A percentile compares a stretch with the other conserved stretches of the same genome.
phyloP scores from a whole-genome alignment of 2,797 vertebrate genomes.

The Chloroceryle amazona region DNA sequence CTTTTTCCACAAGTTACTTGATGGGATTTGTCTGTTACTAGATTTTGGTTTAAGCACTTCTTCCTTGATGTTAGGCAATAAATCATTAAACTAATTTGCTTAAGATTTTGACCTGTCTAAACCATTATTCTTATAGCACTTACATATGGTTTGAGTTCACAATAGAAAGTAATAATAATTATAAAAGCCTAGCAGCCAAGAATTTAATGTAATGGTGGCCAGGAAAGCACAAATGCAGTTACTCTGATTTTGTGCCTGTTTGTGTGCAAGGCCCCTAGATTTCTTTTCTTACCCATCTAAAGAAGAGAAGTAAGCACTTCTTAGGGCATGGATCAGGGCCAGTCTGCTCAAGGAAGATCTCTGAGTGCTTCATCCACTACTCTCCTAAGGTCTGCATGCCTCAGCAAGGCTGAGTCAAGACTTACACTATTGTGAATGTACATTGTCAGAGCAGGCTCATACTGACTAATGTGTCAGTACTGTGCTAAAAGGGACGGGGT shows the following conservation, averaged over 20 bases:
- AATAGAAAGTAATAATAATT: not conserved
- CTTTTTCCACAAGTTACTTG: not conserved
- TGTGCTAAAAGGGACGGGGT: not conserved
- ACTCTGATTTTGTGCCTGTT: not conserved
- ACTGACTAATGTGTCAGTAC: not conserved
- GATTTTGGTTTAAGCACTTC: not conserved
- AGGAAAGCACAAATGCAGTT: not conserved
- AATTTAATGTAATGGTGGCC: not conserved
- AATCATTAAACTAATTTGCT: not conserved
- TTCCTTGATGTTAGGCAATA: not conserved
- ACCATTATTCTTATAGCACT: not conserved
- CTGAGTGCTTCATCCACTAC: fast-evolving
- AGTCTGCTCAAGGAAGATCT: not conserved
- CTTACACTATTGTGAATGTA: not conserved
- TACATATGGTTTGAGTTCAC: not conserved
- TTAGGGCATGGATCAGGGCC: not conserved
- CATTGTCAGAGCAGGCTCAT: fast-evolving
- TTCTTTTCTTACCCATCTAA: not conserved
- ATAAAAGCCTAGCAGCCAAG: not conserved
- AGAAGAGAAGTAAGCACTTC: not conserved
- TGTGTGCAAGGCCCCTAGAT: not conserved
- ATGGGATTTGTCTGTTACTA: not conserved
- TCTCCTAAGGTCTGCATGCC: not conserved
- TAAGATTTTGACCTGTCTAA: not conserved
- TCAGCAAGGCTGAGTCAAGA: not conserved